phyloP scores from a whole-genome alignment of 2,888 invertebrate species.

The Hofmannophila pseudospretella region DNA sequence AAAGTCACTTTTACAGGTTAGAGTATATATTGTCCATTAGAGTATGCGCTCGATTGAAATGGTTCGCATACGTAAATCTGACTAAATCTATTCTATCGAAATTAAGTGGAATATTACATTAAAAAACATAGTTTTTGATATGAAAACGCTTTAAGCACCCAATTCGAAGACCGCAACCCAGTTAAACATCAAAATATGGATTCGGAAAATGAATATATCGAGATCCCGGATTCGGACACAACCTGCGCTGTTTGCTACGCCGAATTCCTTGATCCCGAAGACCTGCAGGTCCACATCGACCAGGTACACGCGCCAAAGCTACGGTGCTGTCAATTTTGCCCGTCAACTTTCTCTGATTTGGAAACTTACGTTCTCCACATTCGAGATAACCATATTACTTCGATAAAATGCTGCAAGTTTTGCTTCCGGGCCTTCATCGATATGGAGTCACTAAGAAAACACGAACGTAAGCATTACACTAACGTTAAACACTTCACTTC shows the following conservation, averaged over 20 bases:
- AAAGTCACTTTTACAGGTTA: too few relatives aligned
- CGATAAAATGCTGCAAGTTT: constrained; percentile 34
- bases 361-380: constrained; percentile 44
- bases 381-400: constrained; percentile 33
- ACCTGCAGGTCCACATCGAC: constrained; percentile 39
- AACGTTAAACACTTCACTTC: constrained; percentile 13
- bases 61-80: too few relatives aligned
- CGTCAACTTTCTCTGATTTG: constrained; percentile 22
- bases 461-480: constrained; percentile 37
- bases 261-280: constrained; percentile 55
- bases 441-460: constrained; percentile 17
- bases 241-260: constrained; percentile 43
- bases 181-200: not conserved
- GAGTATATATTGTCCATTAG: too few relatives aligned
- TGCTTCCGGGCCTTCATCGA: constrained; percentile 43
- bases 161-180: not conserved
- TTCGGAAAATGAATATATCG: not conserved
- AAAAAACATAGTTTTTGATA: not conserved
- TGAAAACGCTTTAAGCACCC: not conserved
- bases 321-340: constrained; percentile 41
- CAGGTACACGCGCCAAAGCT: constrained; percentile 37
- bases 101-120: too few relatives aligned
- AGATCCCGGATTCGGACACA: constrained; percentile 31
- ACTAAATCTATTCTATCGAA: too few relatives aligned
- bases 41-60: too few relatives aligned